Evolutionary conservation across 2,113 vertebrate genomes (phyloP), one percentile per base, ranked within the genome.

Genomic region (Xiphias gladius): DNA sequence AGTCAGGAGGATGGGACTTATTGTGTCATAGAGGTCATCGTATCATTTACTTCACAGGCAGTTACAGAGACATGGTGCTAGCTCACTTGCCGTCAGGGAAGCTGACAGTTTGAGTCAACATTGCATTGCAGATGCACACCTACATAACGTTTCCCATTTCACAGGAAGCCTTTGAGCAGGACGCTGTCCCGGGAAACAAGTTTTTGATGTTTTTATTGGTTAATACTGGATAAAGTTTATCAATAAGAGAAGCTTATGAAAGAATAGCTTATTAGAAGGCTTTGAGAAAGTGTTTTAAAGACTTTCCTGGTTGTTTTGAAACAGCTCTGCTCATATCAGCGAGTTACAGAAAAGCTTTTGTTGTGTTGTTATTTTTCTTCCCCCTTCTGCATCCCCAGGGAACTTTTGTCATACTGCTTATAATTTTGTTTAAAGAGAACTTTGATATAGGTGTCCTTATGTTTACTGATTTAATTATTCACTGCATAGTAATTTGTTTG

Each of bases 241-340:
- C 41, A 73, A 63, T 39, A 69, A 61, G 37, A 74, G 16, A 43
- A 76, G 41, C 26, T 62, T 48, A 57, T 79, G 76, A 88, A 67
- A 66, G 35, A 68, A 48, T 7, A 61, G 68, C 73, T 63, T 58
- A 75, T 41, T 68, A 48, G 58, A 9, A 37, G 46, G 64, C 76
- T 81, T 80, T 67, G 43, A 68, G 72, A 24, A 65, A 61, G 52
- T 62, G 39, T 80, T 82, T 68, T 50, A 80, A 89, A 75, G 55
- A 74, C 68, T 35, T 83, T 77, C 41, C 73, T 55, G 13, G 46
- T 76, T 85, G 55, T 85, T 78, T n/a, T 78, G 14, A 90, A 80
- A 66, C 63, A 26, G 43, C 57, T 86, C 63, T 39, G 72, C 81
- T 78, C 84, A 63, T 79, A 86, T 83, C 82, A 59, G 61, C 7